phyloP scores from a whole-genome alignment of 35 echinoderm and acorn worm genomes.

The Ophiothrix spiculata region DNA sequence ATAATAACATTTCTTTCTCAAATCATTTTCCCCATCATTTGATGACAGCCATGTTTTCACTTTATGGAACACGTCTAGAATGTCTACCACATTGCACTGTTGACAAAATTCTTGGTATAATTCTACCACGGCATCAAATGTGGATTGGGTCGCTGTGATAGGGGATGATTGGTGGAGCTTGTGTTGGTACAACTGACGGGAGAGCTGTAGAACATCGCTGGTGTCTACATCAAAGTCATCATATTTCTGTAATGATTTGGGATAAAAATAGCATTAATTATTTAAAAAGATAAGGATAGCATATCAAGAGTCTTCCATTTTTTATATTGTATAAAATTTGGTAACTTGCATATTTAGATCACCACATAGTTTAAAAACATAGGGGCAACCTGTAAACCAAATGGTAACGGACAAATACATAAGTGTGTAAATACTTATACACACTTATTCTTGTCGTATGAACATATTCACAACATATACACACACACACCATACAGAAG shows the following conservation, averaged over 20 bases:
- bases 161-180: constrained; percentile 22
- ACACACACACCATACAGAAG: no score
- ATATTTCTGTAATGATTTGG: not conserved
- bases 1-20: constrained; percentile 5
- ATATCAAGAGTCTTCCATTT: no score
- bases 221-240: constrained; percentile 29
- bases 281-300: no score
- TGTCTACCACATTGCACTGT: constrained; percentile 59
- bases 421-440: no score
- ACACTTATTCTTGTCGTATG: no score
- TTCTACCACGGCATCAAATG: not conserved
- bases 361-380: no score
- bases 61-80: constrained; percentile 39
- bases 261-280: no score
- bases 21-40: not conserved
- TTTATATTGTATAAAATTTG: no score
- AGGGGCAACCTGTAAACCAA: no score
- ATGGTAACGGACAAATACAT: no score
- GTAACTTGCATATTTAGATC: no score
- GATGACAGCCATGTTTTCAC: constrained; percentile 26
- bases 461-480: no score
- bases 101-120: constrained; percentile 47
- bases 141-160: not conserved
- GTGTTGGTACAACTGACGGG: constrained; percentile 18
- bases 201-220: constrained; percentile 35